phyloP scores from a whole-genome alignment of 2,888 invertebrate species.

The Euphydryas editha region DNA sequence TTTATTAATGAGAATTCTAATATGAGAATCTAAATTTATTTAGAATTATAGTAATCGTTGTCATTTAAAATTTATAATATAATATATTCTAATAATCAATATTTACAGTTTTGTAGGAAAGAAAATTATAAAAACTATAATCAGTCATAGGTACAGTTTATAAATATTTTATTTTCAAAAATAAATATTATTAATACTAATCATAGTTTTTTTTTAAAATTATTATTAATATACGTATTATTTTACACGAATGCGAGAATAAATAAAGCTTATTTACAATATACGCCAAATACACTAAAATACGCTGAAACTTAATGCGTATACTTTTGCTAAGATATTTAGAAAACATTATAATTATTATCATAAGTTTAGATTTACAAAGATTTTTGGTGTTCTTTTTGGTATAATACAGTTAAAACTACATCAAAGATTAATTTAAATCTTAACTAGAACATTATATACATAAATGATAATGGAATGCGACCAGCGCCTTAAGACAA shows the following conservation, averaged over 20 bases:
- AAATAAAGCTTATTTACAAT: slow-evolving; percentile 36
- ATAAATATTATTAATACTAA: slow-evolving; percentile 37
- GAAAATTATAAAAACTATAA: slow-evolving; percentile 64
- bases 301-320: slow-evolving; percentile 44
- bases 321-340: slow-evolving; percentile 53
- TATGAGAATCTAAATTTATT: slow-evolving; percentile 67
- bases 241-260: slow-evolving; percentile 30
- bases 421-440: slow-evolving; percentile 19
- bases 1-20: slow-evolving; percentile 47
- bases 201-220: slow-evolving; percentile 49
- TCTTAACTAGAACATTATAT: slow-evolving; percentile 34
- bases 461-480: slow-evolving; percentile 29
- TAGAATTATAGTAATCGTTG: slow-evolving; percentile 82
- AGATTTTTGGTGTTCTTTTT: slow-evolving; percentile 54
- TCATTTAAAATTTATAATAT: slow-evolving; percentile 59
- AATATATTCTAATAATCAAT: slow-evolving; percentile 44
- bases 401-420: slow-evolving; percentile 39
- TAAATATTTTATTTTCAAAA: slow-evolving; percentile 44
- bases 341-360: slow-evolving; percentile 45
- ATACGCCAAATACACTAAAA: slow-evolving; percentile 34
- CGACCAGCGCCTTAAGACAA: slow-evolving; percentile 31
- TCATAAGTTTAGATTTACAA: slow-evolving; percentile 69
- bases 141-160: slow-evolving; percentile 74
- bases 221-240: slow-evolving; percentile 30
- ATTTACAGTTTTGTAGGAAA: slow-evolving; percentile 55